phyloP scores from a whole-genome alignment of 2,888 invertebrate genomes.

The Diogma glabrata region DNA sequence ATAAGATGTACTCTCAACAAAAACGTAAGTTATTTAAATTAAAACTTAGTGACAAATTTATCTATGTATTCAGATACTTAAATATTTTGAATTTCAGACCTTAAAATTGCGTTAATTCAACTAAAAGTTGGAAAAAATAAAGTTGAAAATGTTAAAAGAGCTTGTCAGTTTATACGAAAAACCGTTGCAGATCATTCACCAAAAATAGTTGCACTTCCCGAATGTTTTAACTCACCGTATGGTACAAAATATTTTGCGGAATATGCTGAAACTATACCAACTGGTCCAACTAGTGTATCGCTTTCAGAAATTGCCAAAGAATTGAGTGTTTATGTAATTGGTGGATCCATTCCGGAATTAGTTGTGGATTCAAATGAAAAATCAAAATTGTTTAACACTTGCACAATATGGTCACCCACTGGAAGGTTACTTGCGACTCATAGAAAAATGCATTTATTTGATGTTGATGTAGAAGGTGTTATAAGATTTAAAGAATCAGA shows the following conservation, averaged over 20 bases:
- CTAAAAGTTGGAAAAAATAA: conserved; percentile 60
- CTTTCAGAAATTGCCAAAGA: conserved; percentile 65
- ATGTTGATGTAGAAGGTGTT: conserved; percentile 82
- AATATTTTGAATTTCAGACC: conserved; percentile 39
- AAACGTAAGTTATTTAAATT: too few species aligned
- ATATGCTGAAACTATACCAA: conserved; percentile 77
- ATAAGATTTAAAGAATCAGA: conserved; percentile 86
- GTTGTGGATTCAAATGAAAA: conserved; percentile 31
- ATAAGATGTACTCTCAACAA: too few species aligned
- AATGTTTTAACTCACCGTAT: conserved; percentile 93
- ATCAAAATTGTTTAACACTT: conserved; percentile 69
- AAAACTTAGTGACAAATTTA: too few species aligned
- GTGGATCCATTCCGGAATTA: conserved; percentile 81
- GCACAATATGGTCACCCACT: conserved; percentile 68
- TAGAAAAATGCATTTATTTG: conserved; percentile 89
- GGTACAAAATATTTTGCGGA: conserved; percentile 66
- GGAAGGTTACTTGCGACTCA: conserved; percentile 71
- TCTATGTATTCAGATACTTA: too few species aligned
- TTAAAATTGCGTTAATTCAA: conserved; percentile 67
- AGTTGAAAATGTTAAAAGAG: conserved; percentile 55
- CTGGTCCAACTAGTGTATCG: conserved; percentile 60
- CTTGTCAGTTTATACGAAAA: conserved; percentile 51
- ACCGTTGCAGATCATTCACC: conserved; percentile 49
- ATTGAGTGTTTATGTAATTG: conserved; percentile 67
- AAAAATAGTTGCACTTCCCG: conserved; percentile 57